Base-by-base conservation (phyloP, 2,797 vertebrate species). In the Lycodopsis pacificus region DNA sequence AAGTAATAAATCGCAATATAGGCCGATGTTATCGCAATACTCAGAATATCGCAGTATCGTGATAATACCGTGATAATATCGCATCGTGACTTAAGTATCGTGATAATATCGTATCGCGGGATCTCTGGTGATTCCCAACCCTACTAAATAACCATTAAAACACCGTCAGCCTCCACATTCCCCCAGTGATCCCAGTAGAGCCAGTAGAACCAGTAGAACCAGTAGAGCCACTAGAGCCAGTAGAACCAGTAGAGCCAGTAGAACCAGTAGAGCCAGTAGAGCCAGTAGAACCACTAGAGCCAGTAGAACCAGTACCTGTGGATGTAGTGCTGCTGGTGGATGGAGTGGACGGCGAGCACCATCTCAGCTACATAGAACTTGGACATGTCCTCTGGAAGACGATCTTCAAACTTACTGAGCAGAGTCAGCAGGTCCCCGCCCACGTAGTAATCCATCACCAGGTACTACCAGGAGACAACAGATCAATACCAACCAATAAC, bases 361-460 rank as follows among this genome's bases (percentile, higher is more conserved):
- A 99, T 99, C 91, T 99, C 98, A 2, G 98, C 97, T 19, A 99
- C 94, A 86, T 99, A 99, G 95, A 99, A 99, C 76, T 94, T 94
- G 48, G 98, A 90, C 98, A 99, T 99, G 78, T 99, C 98, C 86
- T 99, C 98, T 0, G 98, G 98, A 36, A 99, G 96, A 17, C 97
- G 95, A 82, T 99, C 98, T 91, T 99, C 98, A 75, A 99, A 99
- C 86, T 99, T 99, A 91, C 97, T 99, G 91, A 99, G 98, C 86
- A 99, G 95, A 0, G 98, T 99, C 91, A 99, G 91, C 79, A 99
- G 93, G 91, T 99, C 98, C 0, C 98, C 98, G 3, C 98, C 98
- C 76, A 99, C 98, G 0, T 99, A 99, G 95, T 99, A 99, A 86
- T 99, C 98, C 98, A 99, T 99, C 78, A 99, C 98, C 81, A 99